A percentile compares a stretch with the other conserved stretches of the same genome.
Conservation (phyloP, 2,888 invertebrate genomes). For the Volucella inflata region DNA sequence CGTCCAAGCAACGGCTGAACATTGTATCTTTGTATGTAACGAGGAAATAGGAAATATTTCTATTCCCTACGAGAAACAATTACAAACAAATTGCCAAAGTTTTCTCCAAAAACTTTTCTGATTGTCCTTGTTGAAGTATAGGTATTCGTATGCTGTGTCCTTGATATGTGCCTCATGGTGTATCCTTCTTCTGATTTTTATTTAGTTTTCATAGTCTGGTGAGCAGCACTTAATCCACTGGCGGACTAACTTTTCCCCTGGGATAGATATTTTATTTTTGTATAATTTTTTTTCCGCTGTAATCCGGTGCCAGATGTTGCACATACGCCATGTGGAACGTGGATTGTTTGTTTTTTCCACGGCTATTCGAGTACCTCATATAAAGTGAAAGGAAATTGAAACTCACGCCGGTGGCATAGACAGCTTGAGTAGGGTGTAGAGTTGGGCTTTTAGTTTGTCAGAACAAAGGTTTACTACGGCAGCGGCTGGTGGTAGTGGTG, state of each 20-base stretch:
- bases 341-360: constrained; percentile 23
- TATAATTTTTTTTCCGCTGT: not conserved
- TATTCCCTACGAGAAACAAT: constrained; percentile 28
- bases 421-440: not conserved
- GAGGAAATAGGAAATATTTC: constrained; percentile 22
- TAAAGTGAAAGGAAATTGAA: not conserved
- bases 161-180: not conserved
- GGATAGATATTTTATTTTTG: constrained; percentile 5
- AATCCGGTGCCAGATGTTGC: constrained; percentile 31
- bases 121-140: constrained; percentile 25
- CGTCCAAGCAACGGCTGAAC: not conserved
- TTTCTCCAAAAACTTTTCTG: constrained; percentile 26
- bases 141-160: not conserved
- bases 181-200: constrained; percentile 9
- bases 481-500: not conserved
- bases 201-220: constrained; percentile 46
- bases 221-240: constrained; percentile 38
- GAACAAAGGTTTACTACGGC: too few species aligned
- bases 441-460: not conserved
- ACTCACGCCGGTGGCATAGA: not conserved
- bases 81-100: constrained; percentile 58
- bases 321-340: constrained; percentile 1
- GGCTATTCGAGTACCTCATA: not conserved
- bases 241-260: constrained; percentile 23
- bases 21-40: not conserved